A percentile compares a stretch with the other conserved stretches of the same genome.
Conservation (phyloP, 2,888 invertebrate genomes). For the Andricus curvator region DNA sequence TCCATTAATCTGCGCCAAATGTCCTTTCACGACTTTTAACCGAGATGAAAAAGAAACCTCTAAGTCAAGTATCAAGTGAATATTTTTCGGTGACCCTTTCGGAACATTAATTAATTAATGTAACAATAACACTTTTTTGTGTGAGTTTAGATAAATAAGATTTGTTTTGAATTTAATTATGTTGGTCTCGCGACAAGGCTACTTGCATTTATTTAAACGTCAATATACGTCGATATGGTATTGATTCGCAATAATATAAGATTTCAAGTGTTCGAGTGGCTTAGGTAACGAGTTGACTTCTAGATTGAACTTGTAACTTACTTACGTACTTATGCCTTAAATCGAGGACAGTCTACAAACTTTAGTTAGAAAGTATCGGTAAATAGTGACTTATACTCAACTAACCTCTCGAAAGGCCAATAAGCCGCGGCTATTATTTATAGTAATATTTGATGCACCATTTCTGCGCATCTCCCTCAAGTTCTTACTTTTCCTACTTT, state of each 20-base stretch:
- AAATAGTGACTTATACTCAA: conserved; percentile 54
- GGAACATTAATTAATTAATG: too few relatives aligned
- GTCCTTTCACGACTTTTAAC: too few relatives aligned
- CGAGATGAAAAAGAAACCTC: too few relatives aligned
- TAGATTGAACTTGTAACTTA: conserved; percentile 60
- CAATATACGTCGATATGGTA: conserved; percentile 43
- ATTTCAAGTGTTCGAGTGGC: conserved; percentile 52
- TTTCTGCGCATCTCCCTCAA: not conserved
- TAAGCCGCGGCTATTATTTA: conserved; percentile 51
- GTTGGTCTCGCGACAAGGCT: not conserved
- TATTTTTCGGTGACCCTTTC: too few relatives aligned
- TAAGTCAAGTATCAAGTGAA: too few relatives aligned
- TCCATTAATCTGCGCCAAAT: too few relatives aligned
- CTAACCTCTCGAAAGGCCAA: conserved; percentile 56
- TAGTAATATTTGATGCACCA: not conserved
- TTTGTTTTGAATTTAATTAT: not conserved
- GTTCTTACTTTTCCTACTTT: not conserved
- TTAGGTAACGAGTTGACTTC: conserved; percentile 59
- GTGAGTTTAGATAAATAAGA: not conserved
- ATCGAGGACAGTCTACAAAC: conserved; percentile 51
- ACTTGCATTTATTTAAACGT: conserved; percentile 42
- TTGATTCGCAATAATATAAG: conserved; percentile 59
- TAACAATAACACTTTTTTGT: too few relatives aligned
- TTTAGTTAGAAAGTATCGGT: conserved; percentile 58
- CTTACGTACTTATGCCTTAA: conserved; percentile 47